These are phyloP conservation scores for Bombus fervidus DNA, from an alignment of 1,140 invertebrate genomes.

Conservation along the genomic window DNA sequence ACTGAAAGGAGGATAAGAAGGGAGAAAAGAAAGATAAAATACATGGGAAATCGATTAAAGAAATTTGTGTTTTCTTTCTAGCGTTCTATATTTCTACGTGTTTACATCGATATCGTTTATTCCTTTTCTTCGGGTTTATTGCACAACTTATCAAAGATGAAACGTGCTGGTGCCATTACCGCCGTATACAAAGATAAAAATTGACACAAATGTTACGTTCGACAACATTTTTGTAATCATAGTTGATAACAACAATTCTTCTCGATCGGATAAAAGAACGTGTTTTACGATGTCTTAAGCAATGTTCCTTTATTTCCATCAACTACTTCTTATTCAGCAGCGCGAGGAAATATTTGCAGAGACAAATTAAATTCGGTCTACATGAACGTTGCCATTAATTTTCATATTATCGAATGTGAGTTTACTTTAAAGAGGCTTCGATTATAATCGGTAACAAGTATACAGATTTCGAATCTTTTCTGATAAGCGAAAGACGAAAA, in stretches of 20 bases:
- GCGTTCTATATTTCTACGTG: neutral
- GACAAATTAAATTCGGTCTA: neutral
- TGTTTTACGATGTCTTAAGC: no score
- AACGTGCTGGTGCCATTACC: neutral
- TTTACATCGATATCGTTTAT: neutral
- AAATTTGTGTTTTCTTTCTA: neutral
- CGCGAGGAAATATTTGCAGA: neutral
- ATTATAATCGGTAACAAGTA: neutral
- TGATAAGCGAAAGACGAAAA: neutral
- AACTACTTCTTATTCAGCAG: neutral
- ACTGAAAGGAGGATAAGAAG: no score
- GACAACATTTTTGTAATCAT: constrained; percentile 14
- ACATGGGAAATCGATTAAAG: neutral
- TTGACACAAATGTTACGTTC: constrained; percentile 8
- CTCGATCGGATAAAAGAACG: no score
- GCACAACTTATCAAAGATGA: constrained; percentile 6
- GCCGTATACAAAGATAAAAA: neutral
- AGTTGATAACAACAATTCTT: no score
- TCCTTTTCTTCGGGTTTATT: constrained; percentile 18
- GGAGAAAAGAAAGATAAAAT: neutral
- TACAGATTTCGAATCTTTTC: neutral
- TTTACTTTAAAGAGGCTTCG: neutral
- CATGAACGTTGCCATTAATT: neutral
- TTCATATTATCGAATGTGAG: neutral
- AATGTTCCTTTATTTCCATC: no score